Percentiles rank a stretch among this genome's conserved stretches.
Evolutionary conservation across 2,113 vertebrate genomes (phyloP).

Genomic region (Poeciliopsis occidentalis): DNA sequence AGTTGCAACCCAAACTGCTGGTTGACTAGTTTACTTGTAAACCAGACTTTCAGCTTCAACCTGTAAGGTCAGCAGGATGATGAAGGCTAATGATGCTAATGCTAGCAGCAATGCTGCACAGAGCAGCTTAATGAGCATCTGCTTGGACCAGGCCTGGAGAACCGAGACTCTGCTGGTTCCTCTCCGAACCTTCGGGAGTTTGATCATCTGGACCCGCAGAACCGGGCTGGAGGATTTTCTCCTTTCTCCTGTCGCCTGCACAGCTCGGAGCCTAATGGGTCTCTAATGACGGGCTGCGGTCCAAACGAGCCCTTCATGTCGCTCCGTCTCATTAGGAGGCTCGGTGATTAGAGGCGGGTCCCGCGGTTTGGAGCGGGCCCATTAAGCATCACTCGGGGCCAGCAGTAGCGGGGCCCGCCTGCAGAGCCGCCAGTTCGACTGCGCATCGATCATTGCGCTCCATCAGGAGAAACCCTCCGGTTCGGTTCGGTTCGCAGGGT

Average conservation of each 20-base stretch:
- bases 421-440: neutral
- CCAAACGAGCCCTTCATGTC: constrained; percentile 70
- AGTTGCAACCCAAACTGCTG: too few species aligned
- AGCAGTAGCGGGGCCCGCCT: constrained; percentile 34
- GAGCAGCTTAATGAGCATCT: too few species aligned
- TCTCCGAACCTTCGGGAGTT: neutral
- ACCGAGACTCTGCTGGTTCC: too few species aligned
- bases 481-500: constrained; percentile 13
- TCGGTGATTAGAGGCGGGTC: constrained; percentile 67
- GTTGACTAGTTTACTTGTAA: too few species aligned
- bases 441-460: too few species aligned
- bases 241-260: constrained; percentile 39
- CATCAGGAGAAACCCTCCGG: neutral
- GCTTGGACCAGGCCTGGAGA: too few species aligned
- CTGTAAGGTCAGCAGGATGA: too few species aligned
- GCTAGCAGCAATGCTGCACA: too few species aligned
- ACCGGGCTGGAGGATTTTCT: neutral
- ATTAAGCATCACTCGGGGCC: constrained; percentile 73
- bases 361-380: constrained; percentile 58
- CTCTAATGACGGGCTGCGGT: constrained; percentile 64
- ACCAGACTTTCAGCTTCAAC: too few species aligned
- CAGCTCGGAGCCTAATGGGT: constrained; percentile 67
- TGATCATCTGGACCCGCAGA: neutral
- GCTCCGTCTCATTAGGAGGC: constrained; percentile 75
- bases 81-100: too few species aligned